These are phyloP conservation scores for Heterodera filipjevi DNA, from an alignment of 2,888 invertebrate species.

Conservation along the genomic window DNA sequence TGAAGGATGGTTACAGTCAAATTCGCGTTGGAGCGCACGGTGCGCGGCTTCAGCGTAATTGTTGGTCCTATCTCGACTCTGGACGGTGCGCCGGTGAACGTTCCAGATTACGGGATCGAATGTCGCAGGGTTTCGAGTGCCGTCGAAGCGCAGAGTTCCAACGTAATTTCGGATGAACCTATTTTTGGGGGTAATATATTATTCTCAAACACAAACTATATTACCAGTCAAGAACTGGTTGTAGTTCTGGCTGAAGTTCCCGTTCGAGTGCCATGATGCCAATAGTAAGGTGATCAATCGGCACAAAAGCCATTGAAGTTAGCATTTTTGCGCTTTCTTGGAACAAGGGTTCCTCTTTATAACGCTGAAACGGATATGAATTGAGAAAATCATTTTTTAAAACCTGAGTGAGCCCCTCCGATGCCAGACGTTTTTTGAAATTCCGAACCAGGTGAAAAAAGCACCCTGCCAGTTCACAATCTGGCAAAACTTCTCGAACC, in stretches of 20 bases:
- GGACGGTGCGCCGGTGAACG: constrained; percentile 27
- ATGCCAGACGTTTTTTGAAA: constrained; percentile 25
- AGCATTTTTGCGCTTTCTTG: constrained; percentile 5
- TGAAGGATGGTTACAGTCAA: constrained; percentile 25
- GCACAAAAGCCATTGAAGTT: constrained; percentile 29
- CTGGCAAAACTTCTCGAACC: not conserved
- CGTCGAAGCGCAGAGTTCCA: not conserved
- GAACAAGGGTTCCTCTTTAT: constrained; percentile 22
- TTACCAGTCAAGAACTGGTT: constrained; percentile 17
- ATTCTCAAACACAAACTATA: not conserved
- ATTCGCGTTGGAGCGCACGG: constrained; percentile 27
- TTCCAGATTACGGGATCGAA: constrained; percentile 26
- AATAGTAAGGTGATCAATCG: constrained; percentile 24
- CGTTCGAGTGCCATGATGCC: not conserved
- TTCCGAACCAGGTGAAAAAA: constrained; percentile 24
- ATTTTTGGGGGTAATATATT: not conserved
- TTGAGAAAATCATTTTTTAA: too few species aligned
- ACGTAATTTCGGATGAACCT: constrained; percentile 13
- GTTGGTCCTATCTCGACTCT: constrained; percentile 29
- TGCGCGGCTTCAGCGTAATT: constrained; percentile 34
- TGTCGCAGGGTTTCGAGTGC: constrained; percentile 2
- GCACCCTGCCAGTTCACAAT: constrained; percentile 19
- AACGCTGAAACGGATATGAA: not conserved
- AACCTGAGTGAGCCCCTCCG: constrained; percentile 13
- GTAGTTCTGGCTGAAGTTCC: constrained; percentile 14